Conservation (phyloP, 1,140 invertebrate genomes). For the Lepidotrigona ventralis region DNA sequence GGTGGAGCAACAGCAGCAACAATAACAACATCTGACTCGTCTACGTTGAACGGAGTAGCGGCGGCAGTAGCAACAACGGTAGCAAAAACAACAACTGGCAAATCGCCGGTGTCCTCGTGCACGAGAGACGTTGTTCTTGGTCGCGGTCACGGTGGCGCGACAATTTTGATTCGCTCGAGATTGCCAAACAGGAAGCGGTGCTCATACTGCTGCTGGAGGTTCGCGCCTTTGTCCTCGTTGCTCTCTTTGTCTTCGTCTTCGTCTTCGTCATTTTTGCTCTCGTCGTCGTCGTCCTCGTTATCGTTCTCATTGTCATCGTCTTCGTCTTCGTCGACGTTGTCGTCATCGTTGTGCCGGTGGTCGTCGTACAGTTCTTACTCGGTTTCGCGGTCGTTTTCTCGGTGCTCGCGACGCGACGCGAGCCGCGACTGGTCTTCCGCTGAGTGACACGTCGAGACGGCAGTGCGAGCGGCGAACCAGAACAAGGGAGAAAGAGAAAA, state of each 20-base stretch:
- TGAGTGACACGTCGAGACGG: slow-evolving; percentile 19
- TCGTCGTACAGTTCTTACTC: too few relatives aligned
- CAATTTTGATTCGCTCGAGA: neutral
- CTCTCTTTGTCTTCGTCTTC: neutral
- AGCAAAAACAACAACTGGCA: neutral
- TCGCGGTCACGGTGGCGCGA: neutral
- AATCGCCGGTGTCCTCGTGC: slow-evolving; percentile 7
- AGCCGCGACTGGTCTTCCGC: slow-evolving; percentile 10
- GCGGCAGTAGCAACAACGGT: neutral
- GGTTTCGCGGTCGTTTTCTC: neutral
- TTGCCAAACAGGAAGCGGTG: slow-evolving; percentile 5
- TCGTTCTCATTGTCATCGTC: neutral
- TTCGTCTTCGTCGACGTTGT: neutral
- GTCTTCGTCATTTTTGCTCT: neutral
- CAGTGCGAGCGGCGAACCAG: neutral
- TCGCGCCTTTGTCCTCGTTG: neutral
- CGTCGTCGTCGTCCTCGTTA: neutral
- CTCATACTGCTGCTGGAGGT: neutral
- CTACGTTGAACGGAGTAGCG: neutral
- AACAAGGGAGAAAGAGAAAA: neutral
- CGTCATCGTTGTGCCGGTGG: neutral
- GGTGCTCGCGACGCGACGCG: slow-evolving; percentile 4
- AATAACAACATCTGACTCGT: neutral
- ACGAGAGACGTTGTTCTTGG: neutral
- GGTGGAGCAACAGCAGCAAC: slow-evolving; percentile 23